These are phyloP conservation scores for Chauna torquata DNA, from an alignment of 2,113 vertebrate genomes.

Conservation along the genomic window DNA sequence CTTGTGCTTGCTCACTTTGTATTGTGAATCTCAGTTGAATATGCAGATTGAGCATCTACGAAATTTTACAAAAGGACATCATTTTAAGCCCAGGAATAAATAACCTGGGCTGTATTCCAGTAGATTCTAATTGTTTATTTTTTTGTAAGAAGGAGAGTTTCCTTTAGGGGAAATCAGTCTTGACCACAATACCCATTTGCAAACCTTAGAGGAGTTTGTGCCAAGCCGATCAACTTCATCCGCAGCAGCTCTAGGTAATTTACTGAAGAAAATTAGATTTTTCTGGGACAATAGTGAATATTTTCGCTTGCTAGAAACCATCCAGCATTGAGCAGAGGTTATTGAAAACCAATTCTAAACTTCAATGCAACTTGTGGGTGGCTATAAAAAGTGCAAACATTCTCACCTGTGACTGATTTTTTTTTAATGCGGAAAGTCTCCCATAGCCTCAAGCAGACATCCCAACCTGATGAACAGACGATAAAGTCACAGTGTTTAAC, in stretches of 20 bases:
- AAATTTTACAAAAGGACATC: constrained; percentile 15
- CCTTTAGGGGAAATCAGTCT: not conserved
- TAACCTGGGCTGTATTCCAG: constrained; percentile 13
- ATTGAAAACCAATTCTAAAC: not conserved
- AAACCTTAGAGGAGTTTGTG: not conserved
- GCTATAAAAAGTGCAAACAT: not conserved
- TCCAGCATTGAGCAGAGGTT: not conserved
- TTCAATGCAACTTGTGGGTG: not conserved
- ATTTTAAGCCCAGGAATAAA: constrained; percentile 37
- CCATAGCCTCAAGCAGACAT: not conserved
- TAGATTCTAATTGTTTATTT: not conserved
- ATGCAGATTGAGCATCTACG: not conserved
- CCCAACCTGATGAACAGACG: accelerated
- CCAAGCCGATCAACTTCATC: not conserved
- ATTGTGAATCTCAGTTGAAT: not conserved
- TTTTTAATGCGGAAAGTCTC: not conserved
- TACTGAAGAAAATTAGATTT: not conserved
- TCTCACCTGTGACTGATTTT: not conserved
- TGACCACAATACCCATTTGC: accelerated
- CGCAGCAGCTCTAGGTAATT: not conserved
- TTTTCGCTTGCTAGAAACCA: not conserved
- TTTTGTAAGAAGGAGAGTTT: not conserved
- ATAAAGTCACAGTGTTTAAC: not conserved
- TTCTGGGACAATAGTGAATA: not conserved
- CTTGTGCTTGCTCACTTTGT: not conserved